Evolutionary conservation across 35 echinoderm and acorn worm species (phyloP).

Genomic region (Lytechinus pictus): DNA sequence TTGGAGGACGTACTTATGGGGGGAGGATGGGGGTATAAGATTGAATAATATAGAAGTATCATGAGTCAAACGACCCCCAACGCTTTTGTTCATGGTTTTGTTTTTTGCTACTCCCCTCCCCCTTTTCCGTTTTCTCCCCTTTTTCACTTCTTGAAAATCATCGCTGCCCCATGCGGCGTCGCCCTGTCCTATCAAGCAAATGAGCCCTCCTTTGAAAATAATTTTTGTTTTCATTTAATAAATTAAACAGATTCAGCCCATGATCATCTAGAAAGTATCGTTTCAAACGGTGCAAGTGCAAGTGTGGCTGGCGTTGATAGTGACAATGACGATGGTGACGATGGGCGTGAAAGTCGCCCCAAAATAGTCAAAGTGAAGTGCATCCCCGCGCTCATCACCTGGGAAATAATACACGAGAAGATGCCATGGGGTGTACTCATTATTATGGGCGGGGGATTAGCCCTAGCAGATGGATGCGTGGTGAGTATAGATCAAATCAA

Average conservation of each 20-base stretch:
- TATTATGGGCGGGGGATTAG: constrained; percentile 41
- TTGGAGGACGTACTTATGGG: too few relatives aligned
- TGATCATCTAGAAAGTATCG: not conserved
- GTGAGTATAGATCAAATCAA: not conserved
- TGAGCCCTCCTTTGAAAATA: too few relatives aligned
- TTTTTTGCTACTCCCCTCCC: too few relatives aligned
- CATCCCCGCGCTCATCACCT: not conserved
- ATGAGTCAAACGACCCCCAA: too few relatives aligned
- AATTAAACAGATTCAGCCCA: not conserved
- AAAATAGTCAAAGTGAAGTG: constrained; percentile 9
- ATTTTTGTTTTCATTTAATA: not conserved
- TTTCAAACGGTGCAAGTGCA: not conserved
- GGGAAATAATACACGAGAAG: constrained; percentile 24
- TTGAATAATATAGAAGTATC: too few relatives aligned
- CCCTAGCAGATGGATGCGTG: constrained; percentile 21
- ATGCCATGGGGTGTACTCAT: constrained; percentile 45
- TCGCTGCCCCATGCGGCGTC: too few relatives aligned
- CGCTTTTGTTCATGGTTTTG: too few relatives aligned
- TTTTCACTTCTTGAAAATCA: too few relatives aligned
- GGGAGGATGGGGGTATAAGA: too few relatives aligned
- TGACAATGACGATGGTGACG: not conserved
- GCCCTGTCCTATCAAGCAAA: too few relatives aligned
- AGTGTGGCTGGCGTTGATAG: not conserved
- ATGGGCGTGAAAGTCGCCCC: not conserved
- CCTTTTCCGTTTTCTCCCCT: too few relatives aligned